phyloP scores from a whole-genome alignment of 2,797 vertebrate genomes.

The Nannoperca obscura region DNA sequence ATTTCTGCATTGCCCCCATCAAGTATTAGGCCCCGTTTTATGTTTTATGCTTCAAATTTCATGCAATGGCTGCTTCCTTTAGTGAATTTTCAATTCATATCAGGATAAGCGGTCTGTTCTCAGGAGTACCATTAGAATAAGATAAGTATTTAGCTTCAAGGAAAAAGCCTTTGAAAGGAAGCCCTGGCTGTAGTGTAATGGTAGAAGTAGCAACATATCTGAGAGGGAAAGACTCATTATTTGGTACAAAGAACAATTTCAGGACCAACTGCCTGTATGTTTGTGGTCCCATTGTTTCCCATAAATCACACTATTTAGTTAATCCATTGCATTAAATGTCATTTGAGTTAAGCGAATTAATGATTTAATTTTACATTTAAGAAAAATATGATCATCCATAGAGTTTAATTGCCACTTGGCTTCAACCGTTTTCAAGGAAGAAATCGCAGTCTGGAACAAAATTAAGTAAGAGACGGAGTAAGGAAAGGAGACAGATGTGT shows the following conservation, averaged over 20 bases:
- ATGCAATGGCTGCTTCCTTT: conserved; percentile 66
- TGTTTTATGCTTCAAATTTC: conserved; percentile 67
- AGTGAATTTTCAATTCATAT: conserved; percentile 73
- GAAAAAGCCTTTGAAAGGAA: conserved; percentile 78
- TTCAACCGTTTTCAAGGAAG: conserved; percentile 44
- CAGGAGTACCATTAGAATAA: conserved; percentile 79
- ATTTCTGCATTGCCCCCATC: conserved; percentile 40
- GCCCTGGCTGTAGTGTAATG: conserved; percentile 56
- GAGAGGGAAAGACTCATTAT: conserved; percentile 57
- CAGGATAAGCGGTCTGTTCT: conserved; percentile 74
- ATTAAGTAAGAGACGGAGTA: conserved; percentile 53
- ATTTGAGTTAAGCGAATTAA: conserved; percentile 24
- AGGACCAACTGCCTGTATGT: conserved; percentile 15
- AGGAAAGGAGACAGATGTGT: conserved; percentile 66
- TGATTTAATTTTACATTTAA: conserved; percentile 33
- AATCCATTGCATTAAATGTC: conserved; percentile 17
- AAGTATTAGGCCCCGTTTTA: conserved; percentile 42
- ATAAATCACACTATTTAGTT: conserved; percentile 27
- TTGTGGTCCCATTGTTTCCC: not conserved
- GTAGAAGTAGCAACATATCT: conserved; percentile 57
- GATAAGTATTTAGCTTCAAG: conserved; percentile 81
- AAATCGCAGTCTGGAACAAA: conserved; percentile 64
- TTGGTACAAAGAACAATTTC: conserved; percentile 41
- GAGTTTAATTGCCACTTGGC: conserved; percentile 36
- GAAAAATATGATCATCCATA: conserved; percentile 20